Conservation (phyloP, 2,888 invertebrate genomes). For the Cerastoderma edule region DNA sequence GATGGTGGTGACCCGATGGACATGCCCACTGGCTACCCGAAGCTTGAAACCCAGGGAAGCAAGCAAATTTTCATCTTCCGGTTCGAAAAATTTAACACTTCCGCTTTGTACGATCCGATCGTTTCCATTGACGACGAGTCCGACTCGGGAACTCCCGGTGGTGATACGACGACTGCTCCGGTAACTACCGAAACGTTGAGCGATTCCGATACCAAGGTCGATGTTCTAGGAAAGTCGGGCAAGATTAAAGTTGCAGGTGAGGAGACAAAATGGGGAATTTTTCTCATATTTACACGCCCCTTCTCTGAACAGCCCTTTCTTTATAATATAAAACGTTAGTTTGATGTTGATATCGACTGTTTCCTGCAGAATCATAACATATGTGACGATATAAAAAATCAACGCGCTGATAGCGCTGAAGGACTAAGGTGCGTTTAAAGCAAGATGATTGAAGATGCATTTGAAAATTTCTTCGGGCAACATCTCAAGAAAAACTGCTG, state of each 20-base stretch:
- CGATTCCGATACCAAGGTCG: not conserved
- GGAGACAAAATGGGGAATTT: not conserved
- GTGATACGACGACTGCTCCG: not conserved
- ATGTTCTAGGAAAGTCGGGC: slow-evolving; percentile 20
- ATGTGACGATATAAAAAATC: not conserved
- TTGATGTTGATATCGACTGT: not conserved
- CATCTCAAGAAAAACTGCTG: too few relatives aligned
- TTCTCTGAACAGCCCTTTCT: not conserved
- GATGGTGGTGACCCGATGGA: slow-evolving; percentile 7
- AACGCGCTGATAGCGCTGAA: not conserved
- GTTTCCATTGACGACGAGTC: slow-evolving; percentile 5
- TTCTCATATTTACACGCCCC: not conserved
- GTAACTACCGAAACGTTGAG: not conserved
- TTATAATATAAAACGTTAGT: not conserved
- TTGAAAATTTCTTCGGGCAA: too few relatives aligned
- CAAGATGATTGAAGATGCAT: too few relatives aligned
- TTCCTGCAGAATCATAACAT: not conserved
- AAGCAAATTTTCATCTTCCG: slow-evolving; percentile 29
- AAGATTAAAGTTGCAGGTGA: slow-evolving; percentile 15
- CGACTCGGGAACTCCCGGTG: not conserved
- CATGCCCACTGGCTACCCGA: slow-evolving; percentile 33
- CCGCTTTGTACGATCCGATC: slow-evolving; percentile 40
- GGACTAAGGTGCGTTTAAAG: not conserved
- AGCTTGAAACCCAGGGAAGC: slow-evolving; percentile 7
- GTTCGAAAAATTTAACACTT: slow-evolving; percentile 28